Conservation (phyloP, 2,113 vertebrate genomes). For the Micromys minutus region DNA sequence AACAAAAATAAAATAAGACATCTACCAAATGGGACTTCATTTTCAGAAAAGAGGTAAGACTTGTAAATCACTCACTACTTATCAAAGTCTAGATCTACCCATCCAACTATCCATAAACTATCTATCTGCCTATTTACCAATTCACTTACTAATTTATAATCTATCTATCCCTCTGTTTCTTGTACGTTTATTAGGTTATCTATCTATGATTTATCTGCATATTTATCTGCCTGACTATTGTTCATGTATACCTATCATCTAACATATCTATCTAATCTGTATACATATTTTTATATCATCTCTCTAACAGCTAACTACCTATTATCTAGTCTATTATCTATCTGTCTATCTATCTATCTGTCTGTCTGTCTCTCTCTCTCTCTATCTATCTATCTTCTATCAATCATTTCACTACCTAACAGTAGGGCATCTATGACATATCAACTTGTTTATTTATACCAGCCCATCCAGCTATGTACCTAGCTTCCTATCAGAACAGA, state of each 20-base stretch:
- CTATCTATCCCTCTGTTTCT: not conserved
- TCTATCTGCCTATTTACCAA: not conserved
- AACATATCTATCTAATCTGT: not conserved
- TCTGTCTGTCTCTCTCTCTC: too few species aligned
- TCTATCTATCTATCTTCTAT: not conserved
- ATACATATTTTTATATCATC: not conserved
- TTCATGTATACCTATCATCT: too few species aligned
- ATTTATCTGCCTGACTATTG: not conserved
- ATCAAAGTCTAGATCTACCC: too few species aligned
- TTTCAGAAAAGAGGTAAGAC: not conserved
- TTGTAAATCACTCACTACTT: not conserved
- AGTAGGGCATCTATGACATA: not conserved
- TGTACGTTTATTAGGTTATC: not conserved
- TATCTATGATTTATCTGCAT: not conserved
- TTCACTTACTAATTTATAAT: not conserved
- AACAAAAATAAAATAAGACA: not conserved
- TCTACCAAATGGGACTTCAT: not conserved
- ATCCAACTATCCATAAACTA: not conserved
- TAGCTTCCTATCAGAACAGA: not conserved
- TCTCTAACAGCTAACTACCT: not conserved
- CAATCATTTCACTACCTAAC: too few species aligned
- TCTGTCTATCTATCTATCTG: not conserved
- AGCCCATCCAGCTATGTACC: not conserved
- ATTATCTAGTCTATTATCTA: not conserved
- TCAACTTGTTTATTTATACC: not conserved